These are phyloP conservation scores for Ectemnius lituratus DNA, from an alignment of 2,888 invertebrate genomes.

Conservation along the genomic window DNA sequence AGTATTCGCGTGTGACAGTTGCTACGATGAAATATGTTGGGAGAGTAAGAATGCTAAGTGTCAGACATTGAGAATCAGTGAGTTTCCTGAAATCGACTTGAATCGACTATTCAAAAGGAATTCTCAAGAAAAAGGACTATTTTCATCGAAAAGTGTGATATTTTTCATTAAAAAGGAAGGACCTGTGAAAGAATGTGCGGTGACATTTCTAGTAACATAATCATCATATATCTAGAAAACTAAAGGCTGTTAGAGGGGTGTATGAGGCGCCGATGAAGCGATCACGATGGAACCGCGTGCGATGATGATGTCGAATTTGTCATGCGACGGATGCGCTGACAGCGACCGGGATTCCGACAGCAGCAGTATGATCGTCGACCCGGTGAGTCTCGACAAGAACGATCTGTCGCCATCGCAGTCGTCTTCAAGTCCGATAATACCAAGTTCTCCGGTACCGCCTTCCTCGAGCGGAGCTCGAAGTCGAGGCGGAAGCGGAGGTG, in stretches of 20 bases:
- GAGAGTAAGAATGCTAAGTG: slow-evolving; percentile 25
- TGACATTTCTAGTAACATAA: not conserved
- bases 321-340: slow-evolving; percentile 75
- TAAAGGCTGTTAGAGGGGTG: slow-evolving; percentile 6
- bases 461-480: slow-evolving; percentile 40
- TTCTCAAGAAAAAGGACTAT: not conserved
- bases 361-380: slow-evolving; percentile 76
- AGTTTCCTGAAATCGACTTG: not conserved
- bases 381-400: slow-evolving; percentile 74
- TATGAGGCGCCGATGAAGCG: slow-evolving; percentile 48
- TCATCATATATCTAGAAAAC: not conserved
- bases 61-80: slow-evolving; percentile 16
- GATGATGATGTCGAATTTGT: slow-evolving; percentile 71
- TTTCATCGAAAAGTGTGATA: not conserved
- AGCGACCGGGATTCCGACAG: slow-evolving; percentile 76
- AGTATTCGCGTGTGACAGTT: slow-evolving; percentile 54
- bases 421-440: slow-evolving; percentile 66
- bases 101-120: not conserved
- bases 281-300: slow-evolving; percentile 61
- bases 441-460: slow-evolving; percentile 56
- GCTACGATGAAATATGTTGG: slow-evolving; percentile 50
- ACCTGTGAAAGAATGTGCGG: slow-evolving; percentile 16
- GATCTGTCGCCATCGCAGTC: slow-evolving; percentile 63
- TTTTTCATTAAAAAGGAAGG: too few relatives aligned
- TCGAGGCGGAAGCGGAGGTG: slow-evolving; percentile 40